Conservation (phyloP, 2,113 vertebrate genomes). For the Rissa tridactyla region DNA sequence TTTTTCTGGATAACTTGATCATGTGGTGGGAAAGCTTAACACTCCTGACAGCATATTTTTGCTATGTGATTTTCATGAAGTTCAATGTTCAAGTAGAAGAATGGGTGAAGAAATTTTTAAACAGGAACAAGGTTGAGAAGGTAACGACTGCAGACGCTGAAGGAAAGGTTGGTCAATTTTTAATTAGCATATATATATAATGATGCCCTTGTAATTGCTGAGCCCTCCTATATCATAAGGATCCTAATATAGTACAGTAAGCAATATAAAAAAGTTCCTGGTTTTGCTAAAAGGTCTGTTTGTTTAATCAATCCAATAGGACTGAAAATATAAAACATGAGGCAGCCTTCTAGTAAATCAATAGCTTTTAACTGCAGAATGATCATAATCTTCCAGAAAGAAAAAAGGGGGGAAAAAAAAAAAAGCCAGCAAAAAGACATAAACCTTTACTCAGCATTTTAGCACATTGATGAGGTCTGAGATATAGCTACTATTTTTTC, state of each 20-base stretch:
- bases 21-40: slow-evolving; percentile 90
- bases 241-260: background rate
- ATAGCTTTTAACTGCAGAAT: background rate
- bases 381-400: background rate
- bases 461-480: background rate
- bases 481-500: background rate
- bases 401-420: background rate
- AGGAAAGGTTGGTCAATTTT: slow-evolving; percentile 87
- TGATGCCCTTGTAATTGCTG: background rate
- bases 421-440: background rate
- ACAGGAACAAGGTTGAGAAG: slow-evolving; percentile 94
- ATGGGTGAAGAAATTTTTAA: slow-evolving; percentile 84
- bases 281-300: background rate
- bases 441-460: slow-evolving; percentile 29
- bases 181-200: background rate
- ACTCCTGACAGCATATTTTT: slow-evolving; percentile 84
- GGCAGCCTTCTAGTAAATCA: background rate
- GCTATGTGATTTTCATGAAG: slow-evolving; percentile 98
- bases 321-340: background rate
- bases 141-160: slow-evolving; percentile 82
- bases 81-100: slow-evolving; percentile 89
- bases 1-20: slow-evolving; percentile 97
- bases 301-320: background rate
- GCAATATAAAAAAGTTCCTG: background rate
- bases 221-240: background rate